Evolutionary conservation across 2,797 vertebrate species (phyloP).

Genomic region (Gymnoscopelus microlampas): DNA sequence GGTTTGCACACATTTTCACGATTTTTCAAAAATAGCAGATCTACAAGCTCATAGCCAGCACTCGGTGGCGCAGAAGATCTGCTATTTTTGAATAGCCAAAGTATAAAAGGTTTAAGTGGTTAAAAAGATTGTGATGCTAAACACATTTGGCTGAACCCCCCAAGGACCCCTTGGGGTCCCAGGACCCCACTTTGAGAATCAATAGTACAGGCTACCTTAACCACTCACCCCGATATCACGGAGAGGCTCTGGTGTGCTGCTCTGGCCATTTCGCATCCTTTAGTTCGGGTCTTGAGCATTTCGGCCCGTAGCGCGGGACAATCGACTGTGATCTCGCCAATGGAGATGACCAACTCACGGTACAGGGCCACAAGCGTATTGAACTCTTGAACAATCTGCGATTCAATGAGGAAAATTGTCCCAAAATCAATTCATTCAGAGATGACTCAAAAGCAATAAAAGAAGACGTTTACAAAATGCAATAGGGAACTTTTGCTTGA

Average conservation of each 20-base stretch:
- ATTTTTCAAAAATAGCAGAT: too few relatives aligned
- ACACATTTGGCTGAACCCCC: too few relatives aligned
- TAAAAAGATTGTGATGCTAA: too few relatives aligned
- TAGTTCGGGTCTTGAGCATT: constrained; percentile 93
- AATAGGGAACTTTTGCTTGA: constrained; percentile 11
- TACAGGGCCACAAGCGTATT: constrained; percentile 97
- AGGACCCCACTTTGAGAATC: background rate
- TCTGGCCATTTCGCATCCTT: constrained; percentile 94
- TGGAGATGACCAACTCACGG: constrained; percentile 96
- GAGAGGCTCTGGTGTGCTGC: constrained; percentile 95
- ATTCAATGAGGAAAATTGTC: constrained; percentile 54
- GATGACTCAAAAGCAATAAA: background rate
- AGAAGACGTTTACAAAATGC: background rate
- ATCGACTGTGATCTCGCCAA: constrained; percentile 92
- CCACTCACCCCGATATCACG: constrained; percentile 92
- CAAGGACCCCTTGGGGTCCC: too few relatives aligned
- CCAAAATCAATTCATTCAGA: constrained; percentile 1
- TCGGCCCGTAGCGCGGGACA: constrained; percentile 90
- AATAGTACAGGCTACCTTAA: background rate
- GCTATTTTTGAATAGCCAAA: too few relatives aligned
- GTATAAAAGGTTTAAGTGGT: too few relatives aligned
- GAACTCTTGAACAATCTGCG: constrained; percentile 98
- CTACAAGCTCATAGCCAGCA: too few relatives aligned
- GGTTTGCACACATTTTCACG: too few relatives aligned
- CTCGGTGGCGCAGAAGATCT: too few relatives aligned